Percentiles rank a stretch among this genome's conserved stretches.
Evolutionary conservation across 1,140 invertebrate genomes (phyloP).

Genomic region (fruit fly (Drosophila melanogaster)): DNA sequence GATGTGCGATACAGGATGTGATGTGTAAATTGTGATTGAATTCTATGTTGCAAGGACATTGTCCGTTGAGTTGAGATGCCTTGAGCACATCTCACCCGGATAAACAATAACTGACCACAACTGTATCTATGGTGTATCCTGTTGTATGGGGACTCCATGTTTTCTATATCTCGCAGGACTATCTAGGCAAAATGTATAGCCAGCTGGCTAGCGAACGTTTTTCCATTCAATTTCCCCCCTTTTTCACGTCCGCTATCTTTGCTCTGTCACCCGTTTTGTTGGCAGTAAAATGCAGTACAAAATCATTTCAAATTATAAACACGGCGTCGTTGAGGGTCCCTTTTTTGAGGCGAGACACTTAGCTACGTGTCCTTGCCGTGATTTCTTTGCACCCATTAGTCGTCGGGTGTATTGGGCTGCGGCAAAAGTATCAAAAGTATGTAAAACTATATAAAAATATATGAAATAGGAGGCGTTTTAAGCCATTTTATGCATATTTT

Average conservation of each 20-base stretch:
- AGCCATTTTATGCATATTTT: too few relatives aligned
- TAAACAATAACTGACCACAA: slow-evolving; percentile 53
- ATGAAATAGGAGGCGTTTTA: too few relatives aligned
- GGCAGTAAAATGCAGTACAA: slow-evolving; percentile 65
- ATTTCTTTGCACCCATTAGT: slow-evolving; percentile 12
- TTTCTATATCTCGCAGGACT: slow-evolving; percentile 14
- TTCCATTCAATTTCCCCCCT: slow-evolving; percentile 4
- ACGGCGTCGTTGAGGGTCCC: slow-evolving; percentile 46
- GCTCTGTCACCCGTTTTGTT: slow-evolving; percentile 32
- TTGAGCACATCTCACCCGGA: slow-evolving; percentile 9
- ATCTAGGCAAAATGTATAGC: slow-evolving; percentile 44
- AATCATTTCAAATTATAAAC: slow-evolving; percentile 79
- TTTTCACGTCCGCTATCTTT: neutral
- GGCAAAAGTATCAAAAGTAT: neutral
- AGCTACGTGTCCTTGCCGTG: slow-evolving; percentile 37
- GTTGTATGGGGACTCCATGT: neutral
- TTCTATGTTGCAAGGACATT: slow-evolving; percentile 15
- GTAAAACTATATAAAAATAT: too few relatives aligned
- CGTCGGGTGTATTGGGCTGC: neutral
- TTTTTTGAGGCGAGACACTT: slow-evolving; percentile 47
- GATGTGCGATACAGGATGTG: neutral
- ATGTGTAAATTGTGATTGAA: slow-evolving; percentile 22
- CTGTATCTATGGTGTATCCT: slow-evolving; percentile 16
- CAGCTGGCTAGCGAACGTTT: slow-evolving; percentile 51
- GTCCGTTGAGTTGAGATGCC: neutral